Conservation (phyloP, 2,113 vertebrate genomes). For the Syrmaticus mikado region DNA sequence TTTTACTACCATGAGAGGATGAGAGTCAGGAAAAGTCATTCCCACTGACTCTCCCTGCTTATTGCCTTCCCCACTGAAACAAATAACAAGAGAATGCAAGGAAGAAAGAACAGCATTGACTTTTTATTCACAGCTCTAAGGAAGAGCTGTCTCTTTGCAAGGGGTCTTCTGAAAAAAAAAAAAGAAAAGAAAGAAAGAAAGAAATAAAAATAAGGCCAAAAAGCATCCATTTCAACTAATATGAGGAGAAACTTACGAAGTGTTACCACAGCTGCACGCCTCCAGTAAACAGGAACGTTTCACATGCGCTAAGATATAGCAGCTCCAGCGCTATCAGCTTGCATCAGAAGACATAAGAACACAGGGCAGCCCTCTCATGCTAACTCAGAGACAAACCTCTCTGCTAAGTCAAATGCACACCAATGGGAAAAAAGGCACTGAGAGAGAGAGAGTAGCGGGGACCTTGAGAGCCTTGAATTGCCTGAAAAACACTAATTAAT, state of each 20-base stretch:
- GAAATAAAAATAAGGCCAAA: neutral
- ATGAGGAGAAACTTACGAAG: neutral
- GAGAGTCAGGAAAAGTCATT: neutral
- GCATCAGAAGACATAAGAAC: fast-evolving
- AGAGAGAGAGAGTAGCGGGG: neutral
- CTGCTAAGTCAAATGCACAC: neutral
- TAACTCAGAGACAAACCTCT: neutral
- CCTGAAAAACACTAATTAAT: neutral
- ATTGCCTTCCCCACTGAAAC: neutral
- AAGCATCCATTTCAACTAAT: neutral
- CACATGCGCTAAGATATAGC: fast-evolving
- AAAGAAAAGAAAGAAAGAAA: neutral
- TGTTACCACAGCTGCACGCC: neutral
- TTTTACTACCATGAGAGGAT: neutral
- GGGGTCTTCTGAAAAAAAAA: neutral
- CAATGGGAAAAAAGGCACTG: neutral
- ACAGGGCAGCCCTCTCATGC: neutral
- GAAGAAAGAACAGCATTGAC: neutral
- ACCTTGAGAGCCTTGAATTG: neutral
- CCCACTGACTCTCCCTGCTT: neutral
- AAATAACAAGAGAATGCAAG: neutral
- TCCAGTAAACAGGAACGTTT: neutral
- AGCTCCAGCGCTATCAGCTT: neutral
- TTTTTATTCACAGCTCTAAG: neutral
- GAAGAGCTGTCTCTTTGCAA: neutral